phyloP scores from a whole-genome alignment of 2,113 vertebrate genomes.

The Smithornis capensis region DNA sequence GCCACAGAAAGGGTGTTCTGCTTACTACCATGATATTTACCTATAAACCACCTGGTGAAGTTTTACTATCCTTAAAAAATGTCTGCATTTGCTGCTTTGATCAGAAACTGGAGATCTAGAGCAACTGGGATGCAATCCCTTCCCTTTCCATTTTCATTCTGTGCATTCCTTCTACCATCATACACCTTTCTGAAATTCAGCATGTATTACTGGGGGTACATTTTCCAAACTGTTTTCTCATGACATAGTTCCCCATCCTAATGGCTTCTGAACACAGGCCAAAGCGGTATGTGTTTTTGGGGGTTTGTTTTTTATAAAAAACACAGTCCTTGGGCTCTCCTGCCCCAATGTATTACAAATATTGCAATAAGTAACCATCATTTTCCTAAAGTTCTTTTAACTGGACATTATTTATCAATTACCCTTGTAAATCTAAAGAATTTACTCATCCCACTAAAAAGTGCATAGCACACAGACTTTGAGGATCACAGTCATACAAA shows the following conservation, averaged over 20 bases:
- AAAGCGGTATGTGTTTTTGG: not conserved
- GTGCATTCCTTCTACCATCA: not conserved
- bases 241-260: not conserved
- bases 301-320: not conserved
- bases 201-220: not conserved
- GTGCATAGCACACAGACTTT: not conserved
- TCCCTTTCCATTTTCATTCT: not conserved
- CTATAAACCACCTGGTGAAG: constrained; percentile 18
- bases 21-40: not conserved
- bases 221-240: not conserved
- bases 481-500: not conserved
- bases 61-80: not conserved
- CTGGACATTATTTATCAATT: not conserved
- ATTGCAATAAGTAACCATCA: not conserved
- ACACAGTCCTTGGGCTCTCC: not conserved
- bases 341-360: not conserved
- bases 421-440: not conserved
- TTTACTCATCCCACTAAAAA: not conserved
- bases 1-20: constrained; percentile 42
- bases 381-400: not conserved
- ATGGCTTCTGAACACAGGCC: not conserved
- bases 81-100: not conserved
- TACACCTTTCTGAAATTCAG: not conserved
- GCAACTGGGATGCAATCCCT: not conserved
- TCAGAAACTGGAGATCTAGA: not conserved